A percentile compares a stretch with the other conserved stretches of the same genome.
These are phyloP conservation scores for Heteromurus nitidus DNA, from an alignment of 2,888 invertebrate genomes.

Conservation along the genomic window DNA sequence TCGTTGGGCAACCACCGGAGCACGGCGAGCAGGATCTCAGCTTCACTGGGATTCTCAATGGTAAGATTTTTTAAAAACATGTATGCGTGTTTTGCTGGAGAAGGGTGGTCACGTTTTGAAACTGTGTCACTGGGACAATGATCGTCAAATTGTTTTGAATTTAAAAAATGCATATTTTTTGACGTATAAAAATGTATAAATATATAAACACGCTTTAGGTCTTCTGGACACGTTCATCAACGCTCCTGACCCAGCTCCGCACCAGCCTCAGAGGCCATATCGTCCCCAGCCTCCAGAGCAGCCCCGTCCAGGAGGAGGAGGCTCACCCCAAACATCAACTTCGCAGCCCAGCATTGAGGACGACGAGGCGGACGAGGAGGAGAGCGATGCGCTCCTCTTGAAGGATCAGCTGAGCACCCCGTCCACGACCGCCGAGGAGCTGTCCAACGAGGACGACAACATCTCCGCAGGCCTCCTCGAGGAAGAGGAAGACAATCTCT, in stretches of 20 bases:
- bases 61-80: too few relatives aligned
- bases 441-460: background rate
- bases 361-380: slow-evolving; percentile 15
- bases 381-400: background rate
- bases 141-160: background rate
- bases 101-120: background rate
- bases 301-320: background rate
- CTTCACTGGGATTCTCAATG: slow-evolving; percentile 47
- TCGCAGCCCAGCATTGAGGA: background rate
- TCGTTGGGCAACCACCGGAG: background rate
- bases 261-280: background rate
- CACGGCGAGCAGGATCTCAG: slow-evolving; percentile 39
- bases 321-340: background rate
- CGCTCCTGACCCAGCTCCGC: background rate
- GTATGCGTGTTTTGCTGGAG: background rate
- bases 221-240: slow-evolving; percentile 50
- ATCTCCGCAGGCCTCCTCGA: background rate
- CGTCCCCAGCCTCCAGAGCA: background rate
- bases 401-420: background rate
- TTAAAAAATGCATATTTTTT: background rate
- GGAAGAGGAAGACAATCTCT: too few relatives aligned
- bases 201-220: too few relatives aligned
- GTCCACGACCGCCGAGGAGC: background rate
- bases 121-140: too few relatives aligned
- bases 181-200: background rate